Percentiles rank a stretch among this genome's conserved stretches.
phyloP scores from a whole-genome alignment of 2,888 invertebrate genomes.

The Lampropteryx suffumata region DNA sequence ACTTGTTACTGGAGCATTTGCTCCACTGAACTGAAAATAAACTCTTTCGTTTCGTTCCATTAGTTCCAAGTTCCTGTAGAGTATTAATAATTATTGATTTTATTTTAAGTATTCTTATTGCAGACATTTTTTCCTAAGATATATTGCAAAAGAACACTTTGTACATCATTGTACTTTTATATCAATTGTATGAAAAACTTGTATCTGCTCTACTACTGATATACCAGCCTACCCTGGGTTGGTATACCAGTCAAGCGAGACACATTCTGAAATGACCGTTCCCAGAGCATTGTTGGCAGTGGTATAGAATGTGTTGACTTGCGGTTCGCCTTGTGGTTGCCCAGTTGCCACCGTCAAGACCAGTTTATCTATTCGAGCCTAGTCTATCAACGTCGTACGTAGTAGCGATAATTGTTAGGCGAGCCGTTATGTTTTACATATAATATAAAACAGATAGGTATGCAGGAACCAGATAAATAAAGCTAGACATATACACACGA shows the following conservation, averaged over 20 bases:
- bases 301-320: conserved; percentile 42
- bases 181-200: conserved; percentile 4
- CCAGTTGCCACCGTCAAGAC: conserved; percentile 27
- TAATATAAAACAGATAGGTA: not conserved
- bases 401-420: conserved; percentile 15
- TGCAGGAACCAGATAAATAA: too few species aligned
- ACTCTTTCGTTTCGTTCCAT: conserved; percentile 8
- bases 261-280: conserved; percentile 26
- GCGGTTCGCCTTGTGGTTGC: conserved; percentile 59
- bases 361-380: conserved; percentile 29
- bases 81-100: not conserved
- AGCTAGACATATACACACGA: too few species aligned
- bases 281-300: conserved; percentile 38
- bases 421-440: conserved; percentile 14
- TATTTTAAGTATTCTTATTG: not conserved
- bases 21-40: not conserved
- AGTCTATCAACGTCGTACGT: conserved; percentile 18
- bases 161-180: not conserved
- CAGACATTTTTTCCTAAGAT: not conserved
- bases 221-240: too few species aligned
- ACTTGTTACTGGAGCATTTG: conserved; percentile 7
- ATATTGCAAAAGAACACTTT: not conserved
- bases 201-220: not conserved
- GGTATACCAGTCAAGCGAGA: conserved; percentile 5
- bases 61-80: not conserved